A percentile compares a stretch with the other conserved stretches of the same genome.
Conservation (phyloP, 2,113 vertebrate genomes). For the Ptilorrhoa leucosticta region DNA sequence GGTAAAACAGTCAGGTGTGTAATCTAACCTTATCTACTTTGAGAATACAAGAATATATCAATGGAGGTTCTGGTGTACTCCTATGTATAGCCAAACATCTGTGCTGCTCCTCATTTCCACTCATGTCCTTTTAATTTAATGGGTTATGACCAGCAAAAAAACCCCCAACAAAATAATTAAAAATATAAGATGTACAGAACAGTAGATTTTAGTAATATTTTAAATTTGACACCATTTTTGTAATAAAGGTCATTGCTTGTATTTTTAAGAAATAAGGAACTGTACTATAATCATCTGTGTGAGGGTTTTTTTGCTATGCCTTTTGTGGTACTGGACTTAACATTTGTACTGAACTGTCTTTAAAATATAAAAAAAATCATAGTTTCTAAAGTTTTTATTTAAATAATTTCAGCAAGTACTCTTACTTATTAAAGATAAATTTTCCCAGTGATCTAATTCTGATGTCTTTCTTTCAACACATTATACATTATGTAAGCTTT, state of each 20-base stretch:
- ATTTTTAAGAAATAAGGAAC: background rate
- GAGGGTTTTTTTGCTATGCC: fast-evolving
- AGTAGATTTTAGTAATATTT: background rate
- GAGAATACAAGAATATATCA: background rate
- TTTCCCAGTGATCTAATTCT: background rate
- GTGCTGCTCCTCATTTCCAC: background rate
- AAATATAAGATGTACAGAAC: background rate
- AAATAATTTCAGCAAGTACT: background rate
- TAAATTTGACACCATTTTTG: background rate
- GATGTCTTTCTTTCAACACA: background rate
- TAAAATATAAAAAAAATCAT: background rate
- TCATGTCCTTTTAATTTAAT: background rate
- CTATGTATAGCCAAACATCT: background rate
- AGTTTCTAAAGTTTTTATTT: background rate
- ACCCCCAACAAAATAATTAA: background rate
- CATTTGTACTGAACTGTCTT: background rate
- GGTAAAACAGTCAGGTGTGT: background rate
- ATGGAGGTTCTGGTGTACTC: background rate
- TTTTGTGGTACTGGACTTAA: background rate
- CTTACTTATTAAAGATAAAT: background rate
- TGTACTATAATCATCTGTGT: background rate
- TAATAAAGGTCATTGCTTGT: background rate
- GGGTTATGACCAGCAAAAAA: background rate
- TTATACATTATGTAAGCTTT: background rate
- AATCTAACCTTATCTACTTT: background rate